Evolutionary conservation across 1,140 invertebrate species (phyloP).

Genomic region (Drosophila triauraria): DNA sequence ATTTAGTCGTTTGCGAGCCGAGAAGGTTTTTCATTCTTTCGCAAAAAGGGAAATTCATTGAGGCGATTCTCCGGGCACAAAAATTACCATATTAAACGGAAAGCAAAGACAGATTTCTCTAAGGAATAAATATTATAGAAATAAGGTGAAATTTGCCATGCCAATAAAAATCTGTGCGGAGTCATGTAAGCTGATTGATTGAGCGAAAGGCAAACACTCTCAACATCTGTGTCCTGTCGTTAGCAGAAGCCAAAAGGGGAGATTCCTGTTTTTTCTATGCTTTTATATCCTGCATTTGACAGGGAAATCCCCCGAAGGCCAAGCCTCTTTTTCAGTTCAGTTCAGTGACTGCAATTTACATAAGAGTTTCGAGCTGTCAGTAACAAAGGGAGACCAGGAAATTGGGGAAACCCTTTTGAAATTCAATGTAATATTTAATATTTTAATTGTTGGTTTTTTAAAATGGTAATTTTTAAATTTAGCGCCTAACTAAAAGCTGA

Average conservation of each 20-base stretch:
- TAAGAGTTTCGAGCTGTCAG: slow-evolving; percentile 10
- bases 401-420: neutral
- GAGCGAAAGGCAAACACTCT: neutral
- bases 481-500: neutral
- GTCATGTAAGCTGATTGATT: slow-evolving; percentile 1
- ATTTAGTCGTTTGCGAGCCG: slow-evolving; percentile 18
- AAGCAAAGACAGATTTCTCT: slow-evolving; percentile 12
- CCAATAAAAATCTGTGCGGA: slow-evolving; percentile 4
- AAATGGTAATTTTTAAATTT: neutral
- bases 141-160: slow-evolving; percentile 29
- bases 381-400: neutral
- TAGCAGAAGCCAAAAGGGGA: neutral
- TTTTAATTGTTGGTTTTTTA: neutral
- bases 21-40: slow-evolving; percentile 60
- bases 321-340: slow-evolving; percentile 26
- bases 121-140: slow-evolving; percentile 27
- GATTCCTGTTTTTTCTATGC: slow-evolving; percentile 1
- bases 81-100: slow-evolving; percentile 45
- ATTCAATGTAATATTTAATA: neutral
- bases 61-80: slow-evolving; percentile 14
- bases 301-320: slow-evolving; percentile 7
- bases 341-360: slow-evolving; percentile 30
- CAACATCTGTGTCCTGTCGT: slow-evolving; percentile 3
- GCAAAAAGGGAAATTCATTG: slow-evolving; percentile 66
- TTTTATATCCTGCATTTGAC: slow-evolving; percentile 23